Percentiles rank a stretch among this genome's conserved stretches.
Conservation (phyloP, 2,797 vertebrate species). For the Labroides dimidiatus region DNA sequence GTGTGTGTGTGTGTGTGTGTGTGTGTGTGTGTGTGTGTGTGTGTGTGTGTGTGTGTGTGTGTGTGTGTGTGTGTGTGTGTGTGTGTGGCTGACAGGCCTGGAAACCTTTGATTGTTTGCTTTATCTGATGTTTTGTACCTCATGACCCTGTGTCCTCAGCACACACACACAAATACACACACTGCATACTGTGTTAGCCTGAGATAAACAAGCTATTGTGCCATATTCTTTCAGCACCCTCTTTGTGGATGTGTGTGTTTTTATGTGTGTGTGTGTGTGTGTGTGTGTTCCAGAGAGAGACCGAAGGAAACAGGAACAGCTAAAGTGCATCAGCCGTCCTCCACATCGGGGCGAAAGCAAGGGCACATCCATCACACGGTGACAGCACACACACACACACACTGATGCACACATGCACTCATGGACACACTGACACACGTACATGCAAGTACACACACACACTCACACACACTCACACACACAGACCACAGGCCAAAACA, state of each 20-base stretch:
- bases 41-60: not conserved
- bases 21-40: not conserved
- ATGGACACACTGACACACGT: conserved; percentile 15
- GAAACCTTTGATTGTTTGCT: conserved; percentile 47
- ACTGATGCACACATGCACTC: too few relatives aligned
- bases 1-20: too few relatives aligned
- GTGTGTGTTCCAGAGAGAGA: conserved; percentile 21
- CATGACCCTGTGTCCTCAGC: conserved; percentile 45
- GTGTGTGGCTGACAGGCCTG: conserved; percentile 28
- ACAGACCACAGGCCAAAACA: conserved; percentile 32
- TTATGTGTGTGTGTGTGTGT: conserved; percentile 9
- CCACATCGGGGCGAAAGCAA: conserved; percentile 41
- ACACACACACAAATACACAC: conserved; percentile 33
- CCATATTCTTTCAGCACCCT: conserved; percentile 56
- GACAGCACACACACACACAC: conserved; percentile 37
- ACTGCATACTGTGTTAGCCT: conserved; percentile 42
- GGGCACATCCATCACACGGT: conserved; percentile 68
- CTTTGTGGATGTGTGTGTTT: conserved; percentile 29
- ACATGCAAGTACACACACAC: conserved; percentile 7
- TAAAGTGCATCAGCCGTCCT: conserved; percentile 65
- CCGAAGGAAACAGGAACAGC: conserved; percentile 45
- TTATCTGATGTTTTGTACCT: conserved; percentile 16
- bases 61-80: not conserved
- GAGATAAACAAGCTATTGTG: conserved; percentile 67
- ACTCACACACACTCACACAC: conserved; percentile 17